Conservation (phyloP, 1,140 invertebrate species). For the Physella acuta region DNA sequence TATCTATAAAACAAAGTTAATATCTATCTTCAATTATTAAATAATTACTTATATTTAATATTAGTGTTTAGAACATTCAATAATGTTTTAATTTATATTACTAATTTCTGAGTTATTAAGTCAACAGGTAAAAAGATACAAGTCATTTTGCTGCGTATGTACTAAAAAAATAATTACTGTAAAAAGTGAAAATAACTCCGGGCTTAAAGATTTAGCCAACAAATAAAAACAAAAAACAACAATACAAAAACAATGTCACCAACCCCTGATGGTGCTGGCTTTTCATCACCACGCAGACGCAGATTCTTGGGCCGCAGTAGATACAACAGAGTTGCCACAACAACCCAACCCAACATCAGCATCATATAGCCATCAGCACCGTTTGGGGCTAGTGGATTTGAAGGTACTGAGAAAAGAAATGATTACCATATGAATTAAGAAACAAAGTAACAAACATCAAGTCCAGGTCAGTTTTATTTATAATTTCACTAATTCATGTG, state of each 20-base stretch:
- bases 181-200: too few relatives aligned
- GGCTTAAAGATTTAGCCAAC: too few relatives aligned
- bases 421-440: not conserved
- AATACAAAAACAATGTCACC: not conserved
- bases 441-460: not conserved
- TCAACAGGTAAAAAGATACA: too few relatives aligned
- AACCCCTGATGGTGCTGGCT: conserved; percentile 24
- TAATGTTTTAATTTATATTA: too few relatives aligned
- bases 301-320: conserved; percentile 19
- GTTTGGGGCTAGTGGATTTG: conserved; percentile 3
- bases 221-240: too few relatives aligned
- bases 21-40: too few relatives aligned
- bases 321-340: conserved; percentile 23
- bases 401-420: conserved; percentile 2
- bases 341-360: conserved; percentile 23
- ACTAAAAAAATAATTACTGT: too few relatives aligned
- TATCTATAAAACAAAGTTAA: too few relatives aligned
- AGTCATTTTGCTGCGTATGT: too few relatives aligned
- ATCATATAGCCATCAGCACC: conserved; percentile 24
- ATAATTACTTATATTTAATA: too few relatives aligned
- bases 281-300: conserved; percentile 12
- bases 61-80: too few relatives aligned
- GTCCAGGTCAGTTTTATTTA: not conserved
- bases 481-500: not conserved
- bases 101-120: too few relatives aligned